A percentile compares a stretch with the other conserved stretches of the same genome.
Conservation (phyloP, 1,140 invertebrate genomes). For the Hycleus cichorii region DNA sequence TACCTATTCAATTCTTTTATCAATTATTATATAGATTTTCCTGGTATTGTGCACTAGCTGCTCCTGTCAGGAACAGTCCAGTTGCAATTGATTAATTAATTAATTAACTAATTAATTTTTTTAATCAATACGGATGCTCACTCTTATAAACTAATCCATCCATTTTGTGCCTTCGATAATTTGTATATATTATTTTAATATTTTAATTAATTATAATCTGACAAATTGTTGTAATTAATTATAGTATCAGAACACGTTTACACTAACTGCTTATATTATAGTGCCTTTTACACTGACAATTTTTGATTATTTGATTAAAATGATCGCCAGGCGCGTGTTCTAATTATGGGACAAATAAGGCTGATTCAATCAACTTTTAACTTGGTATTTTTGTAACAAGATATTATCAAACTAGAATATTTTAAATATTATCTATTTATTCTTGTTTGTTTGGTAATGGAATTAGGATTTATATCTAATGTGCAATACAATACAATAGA, state of each 20-base stretch:
- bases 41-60: conserved; percentile 2
- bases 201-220: conserved; percentile 8
- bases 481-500: no score
- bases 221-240: conserved; percentile 6
- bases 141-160: conserved; percentile 11
- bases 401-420: no score
- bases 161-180: conserved; percentile 15
- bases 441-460: no score
- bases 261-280: conserved; percentile 11
- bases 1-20: conserved; percentile 13
- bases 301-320: no score
- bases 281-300: conserved; percentile 6
- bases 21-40: neutral
- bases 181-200: conserved; percentile 8
- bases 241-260: conserved; percentile 2
- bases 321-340: no score
- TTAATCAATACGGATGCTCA: conserved; percentile 11
- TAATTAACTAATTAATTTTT: no score
- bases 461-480: no score
- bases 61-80: conserved; percentile 4
- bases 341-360: no score
- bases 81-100: conserved; percentile 1
- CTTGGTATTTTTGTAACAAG: no score
- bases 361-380: no score
- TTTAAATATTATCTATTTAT: no score